phyloP scores from a whole-genome alignment of 2,888 invertebrate genomes.

The Eupithecia vulgata region DNA sequence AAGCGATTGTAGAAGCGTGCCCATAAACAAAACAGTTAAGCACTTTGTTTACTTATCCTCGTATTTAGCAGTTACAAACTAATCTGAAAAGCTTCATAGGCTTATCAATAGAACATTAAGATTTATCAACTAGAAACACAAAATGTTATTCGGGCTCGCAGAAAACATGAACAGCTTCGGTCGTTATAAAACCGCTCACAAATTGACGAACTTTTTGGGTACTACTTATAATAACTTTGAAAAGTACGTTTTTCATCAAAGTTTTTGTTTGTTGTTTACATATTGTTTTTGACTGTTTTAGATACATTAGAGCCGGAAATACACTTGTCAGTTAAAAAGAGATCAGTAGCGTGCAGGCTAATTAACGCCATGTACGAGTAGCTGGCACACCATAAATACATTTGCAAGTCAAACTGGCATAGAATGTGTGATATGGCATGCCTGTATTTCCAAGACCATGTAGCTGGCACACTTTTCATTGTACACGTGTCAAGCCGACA shows the following conservation, averaged over 20 bases:
- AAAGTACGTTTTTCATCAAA: slow-evolving; percentile 6
- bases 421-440: no score
- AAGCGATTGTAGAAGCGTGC: neutral
- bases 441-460: no score
- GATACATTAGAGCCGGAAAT: neutral
- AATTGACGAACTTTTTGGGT: neutral
- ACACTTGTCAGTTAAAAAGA: no score
- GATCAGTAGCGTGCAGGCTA: no score
- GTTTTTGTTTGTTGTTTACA: neutral
- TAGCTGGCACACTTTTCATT: no score
- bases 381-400: no score
- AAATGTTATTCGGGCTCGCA: neutral
- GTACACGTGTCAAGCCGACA: no score
- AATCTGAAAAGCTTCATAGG: neutral
- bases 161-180: neutral
- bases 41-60: neutral
- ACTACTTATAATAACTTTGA: slow-evolving; percentile 6
- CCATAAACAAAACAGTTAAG: neutral
- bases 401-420: no score
- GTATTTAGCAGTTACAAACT: neutral
- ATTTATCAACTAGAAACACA: neutral
- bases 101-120: neutral
- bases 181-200: neutral
- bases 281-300: neutral
- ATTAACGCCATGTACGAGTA: no score